phyloP scores from a whole-genome alignment of 2,113 vertebrate genomes.

The Pantherophis guttatus region DNA sequence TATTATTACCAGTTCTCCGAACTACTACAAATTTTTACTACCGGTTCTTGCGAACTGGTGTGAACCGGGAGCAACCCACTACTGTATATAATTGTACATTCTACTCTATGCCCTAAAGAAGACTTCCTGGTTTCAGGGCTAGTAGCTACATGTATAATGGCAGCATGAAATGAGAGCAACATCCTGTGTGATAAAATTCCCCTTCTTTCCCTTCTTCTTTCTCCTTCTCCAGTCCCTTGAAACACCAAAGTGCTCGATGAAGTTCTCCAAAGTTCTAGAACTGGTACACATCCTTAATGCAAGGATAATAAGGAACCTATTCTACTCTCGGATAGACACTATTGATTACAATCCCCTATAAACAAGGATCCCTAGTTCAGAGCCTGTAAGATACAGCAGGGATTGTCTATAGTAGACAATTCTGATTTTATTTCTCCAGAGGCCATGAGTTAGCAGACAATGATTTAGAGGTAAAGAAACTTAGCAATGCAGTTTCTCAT shows the following conservation, averaged over 20 bases:
- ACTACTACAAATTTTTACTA: too few relatives aligned
- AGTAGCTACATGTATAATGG: neutral
- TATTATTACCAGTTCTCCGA: too few relatives aligned
- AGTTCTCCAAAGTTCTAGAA: neutral
- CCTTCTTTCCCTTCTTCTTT: neutral
- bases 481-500: neutral
- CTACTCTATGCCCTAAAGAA: neutral
- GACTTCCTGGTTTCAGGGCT: neutral
- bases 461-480: neutral
- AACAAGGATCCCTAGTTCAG: neutral
- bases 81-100: neutral
- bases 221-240: neutral
- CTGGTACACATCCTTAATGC: too few relatives aligned
- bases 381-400: neutral
- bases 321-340: neutral
- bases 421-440: neutral
- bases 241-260: neutral
- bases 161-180: neutral
- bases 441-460: neutral
- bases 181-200: neutral
- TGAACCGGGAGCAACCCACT: too few relatives aligned
- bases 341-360: neutral
- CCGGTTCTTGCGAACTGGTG: too few relatives aligned
- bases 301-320: too few relatives aligned
- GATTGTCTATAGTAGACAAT: neutral